These are phyloP conservation scores for Harlomillsia oculata DNA, from an alignment of 1,140 invertebrate genomes.

Conservation along the genomic window DNA sequence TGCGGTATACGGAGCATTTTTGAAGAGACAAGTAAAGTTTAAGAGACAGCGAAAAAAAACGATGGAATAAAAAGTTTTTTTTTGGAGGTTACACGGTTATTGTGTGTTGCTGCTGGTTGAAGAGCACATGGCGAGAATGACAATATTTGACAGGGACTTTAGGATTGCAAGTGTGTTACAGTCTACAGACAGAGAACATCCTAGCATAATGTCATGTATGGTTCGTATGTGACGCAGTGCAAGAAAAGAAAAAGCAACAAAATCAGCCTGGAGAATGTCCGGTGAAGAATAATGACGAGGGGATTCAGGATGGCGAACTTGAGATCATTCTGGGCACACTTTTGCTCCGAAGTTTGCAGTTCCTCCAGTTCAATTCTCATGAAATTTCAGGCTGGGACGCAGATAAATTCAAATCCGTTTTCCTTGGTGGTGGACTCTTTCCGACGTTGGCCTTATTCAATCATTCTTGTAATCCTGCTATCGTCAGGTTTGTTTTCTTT, in stretches of 20 bases:
- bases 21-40: too few relatives aligned
- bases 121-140: too few relatives aligned
- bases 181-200: not conserved
- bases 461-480: conserved; percentile 81
- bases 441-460: conserved; percentile 76
- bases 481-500: conserved; percentile 55
- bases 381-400: conserved; percentile 61
- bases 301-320: not conserved
- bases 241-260: not conserved
- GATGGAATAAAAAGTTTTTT: too few relatives aligned
- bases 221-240: not conserved
- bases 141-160: too few relatives aligned
- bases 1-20: too few relatives aligned
- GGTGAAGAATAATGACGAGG: not conserved
- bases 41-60: too few relatives aligned
- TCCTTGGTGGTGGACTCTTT: conserved; percentile 72
- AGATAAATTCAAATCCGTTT: conserved; percentile 21
- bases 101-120: too few relatives aligned
- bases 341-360: conserved; percentile 67
- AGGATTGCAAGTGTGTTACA: too few relatives aligned
- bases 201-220: not conserved
- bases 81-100: too few relatives aligned
- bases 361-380: conserved; percentile 85
- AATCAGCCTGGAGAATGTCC: not conserved
- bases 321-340: conserved; percentile 51